Evolutionary conservation across 1,140 invertebrate species (phyloP).

Genomic region (Heliothis virescens): DNA sequence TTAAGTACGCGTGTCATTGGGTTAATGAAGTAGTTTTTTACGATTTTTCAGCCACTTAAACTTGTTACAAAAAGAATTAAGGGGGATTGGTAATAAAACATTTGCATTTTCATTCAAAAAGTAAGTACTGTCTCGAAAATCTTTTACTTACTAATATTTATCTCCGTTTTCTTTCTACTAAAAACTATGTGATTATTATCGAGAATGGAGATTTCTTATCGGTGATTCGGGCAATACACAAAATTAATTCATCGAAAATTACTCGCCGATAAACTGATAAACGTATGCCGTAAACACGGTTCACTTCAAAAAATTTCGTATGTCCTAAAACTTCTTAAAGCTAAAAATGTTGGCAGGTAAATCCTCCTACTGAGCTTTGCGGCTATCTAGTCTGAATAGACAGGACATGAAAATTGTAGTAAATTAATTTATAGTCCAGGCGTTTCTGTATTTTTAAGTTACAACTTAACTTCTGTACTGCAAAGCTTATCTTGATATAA

Average conservation of each 20-base stretch:
- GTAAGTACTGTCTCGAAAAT: not conserved
- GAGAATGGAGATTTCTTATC: not conserved
- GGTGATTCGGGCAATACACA: not conserved
- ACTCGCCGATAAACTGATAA: not conserved
- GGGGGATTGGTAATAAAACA: no score
- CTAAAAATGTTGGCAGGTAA: no score
- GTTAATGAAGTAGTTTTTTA: not conserved
- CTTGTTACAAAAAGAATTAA: not conserved
- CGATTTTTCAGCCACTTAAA: not conserved
- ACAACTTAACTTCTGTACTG: not conserved
- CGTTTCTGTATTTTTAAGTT: no score
- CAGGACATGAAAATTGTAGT: no score
- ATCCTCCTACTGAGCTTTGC: no score
- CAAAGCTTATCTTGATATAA: not conserved
- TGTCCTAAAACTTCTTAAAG: not conserved
- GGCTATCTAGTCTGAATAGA: no score
- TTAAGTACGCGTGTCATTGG: not conserved
- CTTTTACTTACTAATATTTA: not conserved
- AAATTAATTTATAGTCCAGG: no score
- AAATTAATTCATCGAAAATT: not conserved
- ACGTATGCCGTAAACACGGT: not conserved
- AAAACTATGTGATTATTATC: not conserved
- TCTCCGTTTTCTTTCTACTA: not conserved
- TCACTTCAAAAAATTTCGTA: no score
- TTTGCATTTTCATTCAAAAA: no score